Evolutionary conservation across 2,113 vertebrate genomes (phyloP), one percentile per base, ranked within the genome.

Genomic region (Psittacula cyanocephala): DNA sequence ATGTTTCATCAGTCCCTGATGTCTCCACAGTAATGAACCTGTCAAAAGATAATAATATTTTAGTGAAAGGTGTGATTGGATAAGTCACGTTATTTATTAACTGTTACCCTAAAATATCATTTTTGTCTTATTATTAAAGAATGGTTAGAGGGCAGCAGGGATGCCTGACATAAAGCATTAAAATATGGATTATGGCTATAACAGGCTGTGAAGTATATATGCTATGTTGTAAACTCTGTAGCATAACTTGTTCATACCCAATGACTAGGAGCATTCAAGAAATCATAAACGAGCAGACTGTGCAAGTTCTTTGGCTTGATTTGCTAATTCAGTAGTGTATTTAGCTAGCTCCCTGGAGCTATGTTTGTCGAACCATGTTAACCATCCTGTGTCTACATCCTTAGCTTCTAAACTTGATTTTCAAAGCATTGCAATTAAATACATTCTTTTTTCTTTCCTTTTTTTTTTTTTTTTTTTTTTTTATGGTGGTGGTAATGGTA

Each of bases 1-100:
- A 96, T 97, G 97, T 97, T 98, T 97, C 97, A 97, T 96, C 97
- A 98, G 97, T 95, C 94, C 95, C 95, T 49, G 85, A 97, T 98
- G 96, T 96, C 96, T 97, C 94, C 95, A 92, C 65, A 95, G 98
- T 99, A 99, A 99, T 99, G 99, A 99, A 99, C 98, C 98, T 99
- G 99, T 99, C 99, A 99, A 98, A 98, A 98, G 98, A 98, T 98
- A 98, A 98, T 98, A 98, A 98, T 98, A 98, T 98, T 97, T 98
- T 99, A 98, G 97, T 97, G 97, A 98, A 98, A 97, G 97, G 97
- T 98, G 83, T 98, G 98, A 99, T 98, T 98, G 97, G 98, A 98
- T 98, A 98, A 98, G 98, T 98, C 98, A 98, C 90, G 49, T 97
- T 98, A 98, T 99, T 98, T 98, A 98, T 99, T 98, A 99, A 98